phyloP scores from a whole-genome alignment of 2,113 vertebrate species.

The Fulica atra region DNA sequence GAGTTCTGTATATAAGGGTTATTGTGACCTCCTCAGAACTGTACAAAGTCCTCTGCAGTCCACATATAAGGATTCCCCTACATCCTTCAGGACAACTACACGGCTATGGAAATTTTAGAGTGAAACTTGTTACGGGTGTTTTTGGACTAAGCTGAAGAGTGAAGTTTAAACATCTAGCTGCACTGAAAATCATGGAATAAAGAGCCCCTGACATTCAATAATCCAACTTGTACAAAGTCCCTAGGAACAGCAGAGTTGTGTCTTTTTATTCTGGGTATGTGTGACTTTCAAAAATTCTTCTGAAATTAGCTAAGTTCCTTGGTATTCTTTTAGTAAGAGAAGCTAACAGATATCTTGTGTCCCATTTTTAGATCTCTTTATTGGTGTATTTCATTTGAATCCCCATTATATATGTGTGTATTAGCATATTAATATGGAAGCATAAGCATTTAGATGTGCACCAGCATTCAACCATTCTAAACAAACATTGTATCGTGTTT shows the following conservation, averaged over 20 bases:
- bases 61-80: neutral
- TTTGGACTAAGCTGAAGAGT: neutral
- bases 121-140: neutral
- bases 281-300: neutral
- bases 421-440: neutral
- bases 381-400: neutral
- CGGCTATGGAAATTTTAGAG: neutral
- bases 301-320: neutral
- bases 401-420: neutral
- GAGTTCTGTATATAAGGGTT: neutral
- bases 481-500: neutral
- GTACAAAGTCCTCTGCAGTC: neutral
- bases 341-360: neutral
- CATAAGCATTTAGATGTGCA: neutral
- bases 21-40: neutral
- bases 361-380: neutral
- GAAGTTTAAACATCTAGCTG: neutral
- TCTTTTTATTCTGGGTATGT: neutral
- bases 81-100: neutral
- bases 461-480: neutral
- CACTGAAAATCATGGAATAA: neutral
- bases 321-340: neutral
- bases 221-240: neutral
- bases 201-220: neutral
- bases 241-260: neutral